Base-by-base conservation (phyloP, 1,140 invertebrate species). In the Drosophila setifemur region DNA sequence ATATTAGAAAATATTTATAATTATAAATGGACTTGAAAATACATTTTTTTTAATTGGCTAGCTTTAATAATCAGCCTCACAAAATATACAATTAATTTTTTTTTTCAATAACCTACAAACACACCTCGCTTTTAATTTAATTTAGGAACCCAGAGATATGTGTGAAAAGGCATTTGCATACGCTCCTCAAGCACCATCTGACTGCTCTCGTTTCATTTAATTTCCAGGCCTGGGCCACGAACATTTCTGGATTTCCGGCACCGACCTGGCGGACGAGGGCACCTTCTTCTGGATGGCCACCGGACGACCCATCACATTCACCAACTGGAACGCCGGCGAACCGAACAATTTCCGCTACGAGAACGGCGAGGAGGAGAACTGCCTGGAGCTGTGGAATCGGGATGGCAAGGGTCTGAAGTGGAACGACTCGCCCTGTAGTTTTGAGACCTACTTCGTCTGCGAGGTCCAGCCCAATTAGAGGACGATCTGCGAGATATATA, bases 211-310 rank as follows among this genome's bases (percentile, higher is more conserved):
- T 48, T 39, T 12, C 11, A 19, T 37, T 58, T 44, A 43, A 47
- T 55, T 63, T 73, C 47, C 78, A 96, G 95, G 96, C 33, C 93
- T 96, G 40, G 96, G 96, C 5, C 93, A 96, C 75, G 96, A 97
- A 81, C 96, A 97, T 86, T 97, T 97, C 92, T 97, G 96, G 96
- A 97, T 96, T 18, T 96, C 95, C 11, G 96, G 96, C 40, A 97
- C 96, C 2, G 96, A 97, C 90, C 93, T 97, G 86, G 96, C 95
- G 5, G 96, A 97, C 76, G 96, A 97, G 87, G 96, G 96, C 3
- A 94, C 93, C 48, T 97, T 97, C 92, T 97, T 97, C 92, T 97
- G 96, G 96, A 96, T 97, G 95, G 95, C 96, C 4, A 97, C 95
- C 57, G 96, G 96, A 7, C 92, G 95, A 53, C 96, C 96, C 4